A percentile compares a stretch with the other conserved stretches of the same genome.
Evolutionary conservation across 1,140 invertebrate genomes (phyloP).

Genomic region (Caenorhabditis latens): DNA sequence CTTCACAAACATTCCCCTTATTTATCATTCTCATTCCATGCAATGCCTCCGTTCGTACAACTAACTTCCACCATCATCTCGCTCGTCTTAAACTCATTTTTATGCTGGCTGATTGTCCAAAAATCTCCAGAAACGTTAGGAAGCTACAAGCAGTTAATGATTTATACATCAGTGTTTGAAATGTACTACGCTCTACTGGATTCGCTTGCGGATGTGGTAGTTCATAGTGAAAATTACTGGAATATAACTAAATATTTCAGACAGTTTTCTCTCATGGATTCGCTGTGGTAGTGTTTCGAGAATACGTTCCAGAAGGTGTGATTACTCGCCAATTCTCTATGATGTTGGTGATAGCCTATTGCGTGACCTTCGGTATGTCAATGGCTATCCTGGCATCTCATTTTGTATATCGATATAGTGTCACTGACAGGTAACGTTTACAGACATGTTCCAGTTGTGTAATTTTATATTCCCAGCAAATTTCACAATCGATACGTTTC

Average conservation of each 20-base stretch:
- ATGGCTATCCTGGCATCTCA: constrained; percentile 3
- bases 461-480: not conserved
- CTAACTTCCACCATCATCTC: not conserved
- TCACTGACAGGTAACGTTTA: not conserved
- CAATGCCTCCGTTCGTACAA: not conserved
- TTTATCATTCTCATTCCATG: not conserved
- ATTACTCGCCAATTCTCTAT: not conserved
- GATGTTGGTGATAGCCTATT: not conserved
- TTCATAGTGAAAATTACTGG: not conserved
- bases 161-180: not conserved
- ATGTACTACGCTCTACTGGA: not conserved
- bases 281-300: not conserved
- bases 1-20: not conserved
- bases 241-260: not conserved
- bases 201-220: not conserved
- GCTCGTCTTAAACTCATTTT: not conserved
- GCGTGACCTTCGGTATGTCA: not conserved
- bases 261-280: not conserved
- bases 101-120: not conserved
- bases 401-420: constrained; percentile 8
- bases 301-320: not conserved
- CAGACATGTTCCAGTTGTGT: too few relatives aligned
- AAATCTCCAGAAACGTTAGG: not conserved
- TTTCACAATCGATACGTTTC: not conserved
- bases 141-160: not conserved